Base-by-base conservation (phyloP, 2,888 invertebrate species). In the Eilema caniola region DNA sequence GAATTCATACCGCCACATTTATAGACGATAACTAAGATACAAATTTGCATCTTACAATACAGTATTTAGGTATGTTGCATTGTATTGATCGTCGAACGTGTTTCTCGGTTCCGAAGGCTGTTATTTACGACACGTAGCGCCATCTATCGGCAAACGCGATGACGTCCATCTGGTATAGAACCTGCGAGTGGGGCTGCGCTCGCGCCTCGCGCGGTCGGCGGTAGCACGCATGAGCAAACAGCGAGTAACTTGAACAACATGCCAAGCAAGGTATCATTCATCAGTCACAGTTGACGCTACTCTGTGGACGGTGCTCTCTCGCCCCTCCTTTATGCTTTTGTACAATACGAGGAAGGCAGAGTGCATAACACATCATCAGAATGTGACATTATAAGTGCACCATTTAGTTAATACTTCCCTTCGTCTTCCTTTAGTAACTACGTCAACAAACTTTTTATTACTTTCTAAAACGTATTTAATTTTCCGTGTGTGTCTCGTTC, bases 391-490 rank as follows among this genome's bases (percentile, higher is more conserved):
- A 89, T 83, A 89, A 90, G 90, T 91, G 92, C 84, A 85, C 86
- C 82, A 85, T 85, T 83, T 87, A 88, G 81, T 86, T 85, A 85
- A 90, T 89, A 89, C 86, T 89, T 90, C 88, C 88, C 89, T 92
- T 91, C 90, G 88, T 84, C 91, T 91, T 93, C 88, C 87, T 82
- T n/a, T 87, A 86, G 84, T 87, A 85, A 89, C 88, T 88, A 89
- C 87, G 86, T 83, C 80, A 87, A 89, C 83, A 89, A 90, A 94
- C 92, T 91, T 89, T 91, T 90, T 90, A 91, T 89, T 88, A 92
- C 94, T 94, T 94, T 94, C 94, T 93, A 94, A 94, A 92, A 89
- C 92, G 91, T 92, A 92, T 93, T 92, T 91, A 91, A 93, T 94
- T 93, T 92, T 92, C 92, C 90, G 93, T 89, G 93, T 93, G 93